These are phyloP conservation scores for Chydorus sphaericus DNA, from an alignment of 2,888 invertebrate genomes.

Conservation along the genomic window DNA sequence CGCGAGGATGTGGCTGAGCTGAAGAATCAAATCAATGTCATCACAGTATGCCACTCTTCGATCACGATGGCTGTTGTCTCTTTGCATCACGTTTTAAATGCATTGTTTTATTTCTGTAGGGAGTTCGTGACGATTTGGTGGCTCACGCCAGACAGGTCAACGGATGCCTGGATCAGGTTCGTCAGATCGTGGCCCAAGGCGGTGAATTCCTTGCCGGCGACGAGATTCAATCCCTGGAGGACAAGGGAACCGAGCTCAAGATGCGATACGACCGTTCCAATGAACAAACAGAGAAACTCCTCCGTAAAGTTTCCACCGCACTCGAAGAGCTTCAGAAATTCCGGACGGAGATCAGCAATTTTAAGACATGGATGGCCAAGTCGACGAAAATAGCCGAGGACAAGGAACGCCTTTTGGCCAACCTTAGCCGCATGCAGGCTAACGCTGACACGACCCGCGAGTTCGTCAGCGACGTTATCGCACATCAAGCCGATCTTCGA, in stretches of 20 bases:
- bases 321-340: conserved; percentile 80
- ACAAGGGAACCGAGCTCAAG: conserved; percentile 68
- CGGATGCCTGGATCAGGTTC: conserved; percentile 74
- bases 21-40: conserved; percentile 71
- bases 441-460: conserved; percentile 58
- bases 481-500: conserved; percentile 85
- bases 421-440: conserved; percentile 45
- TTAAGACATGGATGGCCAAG: conserved; percentile 69
- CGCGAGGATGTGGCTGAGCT: conserved; percentile 74
- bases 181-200: conserved; percentile 75
- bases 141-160: conserved; percentile 68
- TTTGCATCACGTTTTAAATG: conserved; percentile 12
- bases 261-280: conserved; percentile 66
- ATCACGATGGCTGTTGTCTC: background rate
- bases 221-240: conserved; percentile 73
- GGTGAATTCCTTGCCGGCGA: conserved; percentile 84
- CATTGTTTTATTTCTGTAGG: conserved; percentile 34
- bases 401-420: conserved; percentile 65
- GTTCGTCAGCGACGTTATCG: conserved; percentile 83
- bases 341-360: conserved; percentile 51
- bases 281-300: conserved; percentile 61
- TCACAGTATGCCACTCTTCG: conserved; percentile 46
- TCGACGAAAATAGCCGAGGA: conserved; percentile 67
- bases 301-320: conserved; percentile 58
- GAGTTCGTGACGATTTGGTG: conserved; percentile 78